These are phyloP conservation scores for Takifugu rubripes DNA, from an alignment of 2,797 vertebrate species.

Conservation along the genomic window DNA sequence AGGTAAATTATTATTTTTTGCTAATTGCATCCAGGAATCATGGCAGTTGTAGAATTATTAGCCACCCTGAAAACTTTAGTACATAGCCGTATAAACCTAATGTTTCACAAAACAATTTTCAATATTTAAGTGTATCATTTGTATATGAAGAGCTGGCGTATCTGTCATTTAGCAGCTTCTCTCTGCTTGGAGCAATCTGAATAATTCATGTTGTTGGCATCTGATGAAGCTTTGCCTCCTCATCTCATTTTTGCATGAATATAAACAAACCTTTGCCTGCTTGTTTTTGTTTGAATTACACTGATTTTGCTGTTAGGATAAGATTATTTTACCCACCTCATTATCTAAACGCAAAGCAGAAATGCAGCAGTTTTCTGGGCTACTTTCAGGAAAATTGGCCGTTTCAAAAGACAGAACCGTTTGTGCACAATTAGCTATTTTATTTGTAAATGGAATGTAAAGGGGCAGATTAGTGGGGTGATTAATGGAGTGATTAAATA, in stretches of 20 bases:
- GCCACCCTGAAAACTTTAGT: too few species aligned
- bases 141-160: too few species aligned
- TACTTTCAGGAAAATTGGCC: neutral
- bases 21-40: too few species aligned
- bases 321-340: neutral
- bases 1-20: too few species aligned
- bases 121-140: too few species aligned
- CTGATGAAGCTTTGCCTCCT: slow-evolving; percentile 30
- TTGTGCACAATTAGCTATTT: neutral
- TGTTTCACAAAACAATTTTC: too few species aligned
- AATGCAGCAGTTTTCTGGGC: neutral
- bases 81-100: too few species aligned
- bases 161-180: slow-evolving; percentile 17
- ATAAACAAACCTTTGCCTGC: slow-evolving; percentile 9
- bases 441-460: neutral
- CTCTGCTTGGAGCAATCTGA: slow-evolving; percentile 11
- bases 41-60: too few species aligned
- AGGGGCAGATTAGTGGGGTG: neutral
- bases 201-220: slow-evolving; percentile 26
- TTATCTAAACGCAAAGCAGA: neutral
- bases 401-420: neutral
- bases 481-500: too few species aligned
- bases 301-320: neutral
- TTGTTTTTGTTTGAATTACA: slow-evolving; percentile 2
- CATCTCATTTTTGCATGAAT: slow-evolving; percentile 25